Evolutionary conservation across 2,113 vertebrate species (phyloP).

Genomic region (Microcebus ravelobensis): DNA sequence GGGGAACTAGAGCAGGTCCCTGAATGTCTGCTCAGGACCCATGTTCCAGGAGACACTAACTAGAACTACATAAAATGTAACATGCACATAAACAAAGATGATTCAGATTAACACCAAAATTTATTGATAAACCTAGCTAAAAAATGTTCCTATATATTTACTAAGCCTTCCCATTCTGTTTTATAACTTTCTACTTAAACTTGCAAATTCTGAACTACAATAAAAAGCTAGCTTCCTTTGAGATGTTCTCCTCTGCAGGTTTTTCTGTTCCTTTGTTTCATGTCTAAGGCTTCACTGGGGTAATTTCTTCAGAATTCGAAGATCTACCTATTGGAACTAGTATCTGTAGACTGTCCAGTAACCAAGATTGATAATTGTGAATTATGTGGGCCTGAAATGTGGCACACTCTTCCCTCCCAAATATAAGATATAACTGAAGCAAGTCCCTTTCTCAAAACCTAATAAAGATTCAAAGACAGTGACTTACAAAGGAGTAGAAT

Average conservation of each 20-base stretch:
- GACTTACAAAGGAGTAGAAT: not conserved
- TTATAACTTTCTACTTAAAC: not conserved
- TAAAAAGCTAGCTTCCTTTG: not conserved
- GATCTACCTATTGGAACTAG: not conserved
- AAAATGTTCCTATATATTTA: not conserved
- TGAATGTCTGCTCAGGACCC: rapidly evolving
- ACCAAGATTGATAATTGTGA: not conserved
- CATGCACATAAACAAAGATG: not conserved
- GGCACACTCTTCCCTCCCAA: not conserved
- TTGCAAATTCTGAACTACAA: not conserved
- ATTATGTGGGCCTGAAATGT: rapidly evolving
- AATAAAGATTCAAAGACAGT: not conserved
- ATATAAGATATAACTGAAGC: not conserved
- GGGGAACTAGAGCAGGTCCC: rapidly evolving
- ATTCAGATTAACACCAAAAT: not conserved
- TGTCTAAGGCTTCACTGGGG: not conserved
- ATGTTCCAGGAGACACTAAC: not conserved
- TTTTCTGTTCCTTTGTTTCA: not conserved
- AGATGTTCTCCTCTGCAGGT: not conserved
- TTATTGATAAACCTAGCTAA: not conserved
- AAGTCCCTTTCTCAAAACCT: not conserved
- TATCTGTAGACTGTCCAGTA: not conserved
- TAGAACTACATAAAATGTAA: not conserved
- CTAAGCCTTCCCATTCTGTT: not conserved
- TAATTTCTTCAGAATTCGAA: not conserved